Percentiles rank a stretch among this genome's conserved stretches.
Conservation (phyloP, 2,888 invertebrate species). For the Latrodectus hesperus region DNA sequence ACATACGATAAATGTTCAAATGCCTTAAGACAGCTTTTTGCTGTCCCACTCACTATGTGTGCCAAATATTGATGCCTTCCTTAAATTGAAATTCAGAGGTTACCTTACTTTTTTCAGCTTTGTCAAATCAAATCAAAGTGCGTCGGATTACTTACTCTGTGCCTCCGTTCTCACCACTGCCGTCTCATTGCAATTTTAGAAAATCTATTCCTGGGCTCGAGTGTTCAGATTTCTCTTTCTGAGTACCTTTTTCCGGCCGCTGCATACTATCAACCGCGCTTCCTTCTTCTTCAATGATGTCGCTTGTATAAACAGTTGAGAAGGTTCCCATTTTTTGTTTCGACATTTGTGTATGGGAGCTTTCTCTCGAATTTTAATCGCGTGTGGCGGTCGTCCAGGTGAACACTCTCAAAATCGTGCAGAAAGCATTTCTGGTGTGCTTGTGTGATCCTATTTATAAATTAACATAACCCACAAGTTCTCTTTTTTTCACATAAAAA, state of each 20-base stretch:
- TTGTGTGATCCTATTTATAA: no score
- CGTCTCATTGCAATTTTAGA: background rate
- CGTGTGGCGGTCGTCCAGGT: conserved; percentile 60
- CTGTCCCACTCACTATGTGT: no score
- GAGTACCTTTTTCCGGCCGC: background rate
- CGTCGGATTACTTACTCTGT: no score
- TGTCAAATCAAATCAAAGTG: no score
- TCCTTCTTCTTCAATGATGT: conserved; percentile 26
- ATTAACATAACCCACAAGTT: no score
- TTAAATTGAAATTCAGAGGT: no score
- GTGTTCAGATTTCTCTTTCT: background rate
- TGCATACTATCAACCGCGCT: conserved; percentile 5
- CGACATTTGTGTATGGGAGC: conserved; percentile 29
- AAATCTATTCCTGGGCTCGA: background rate
- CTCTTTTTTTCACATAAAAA: no score
- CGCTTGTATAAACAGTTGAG: conserved; percentile 52
- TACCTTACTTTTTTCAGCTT: no score
- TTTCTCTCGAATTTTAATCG: conserved; percentile 38
- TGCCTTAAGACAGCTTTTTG: no score
- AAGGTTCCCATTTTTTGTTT: conserved; percentile 23
- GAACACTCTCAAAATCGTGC: conserved; percentile 19
- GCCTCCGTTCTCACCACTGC: no score
- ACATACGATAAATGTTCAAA: no score
- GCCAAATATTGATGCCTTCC: no score
- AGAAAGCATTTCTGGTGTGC: background rate